Evolutionary conservation across 2,888 invertebrate species (phyloP).

Genomic region (Vandiemenella viatica): DNA sequence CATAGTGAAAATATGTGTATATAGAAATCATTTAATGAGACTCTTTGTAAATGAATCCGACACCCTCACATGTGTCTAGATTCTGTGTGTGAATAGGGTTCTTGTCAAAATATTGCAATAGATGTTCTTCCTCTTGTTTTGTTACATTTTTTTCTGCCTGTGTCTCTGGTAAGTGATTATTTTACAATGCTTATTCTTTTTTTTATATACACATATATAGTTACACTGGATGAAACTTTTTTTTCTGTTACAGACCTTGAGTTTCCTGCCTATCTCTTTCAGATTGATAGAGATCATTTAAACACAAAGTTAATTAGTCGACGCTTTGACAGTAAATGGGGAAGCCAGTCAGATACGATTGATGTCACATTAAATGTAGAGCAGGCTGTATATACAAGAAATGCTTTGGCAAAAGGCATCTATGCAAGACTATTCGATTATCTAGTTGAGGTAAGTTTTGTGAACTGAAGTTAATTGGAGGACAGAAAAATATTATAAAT

Average conservation of each 20-base stretch:
- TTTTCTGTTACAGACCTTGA: conserved; percentile 34
- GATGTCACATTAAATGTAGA: conserved; percentile 46
- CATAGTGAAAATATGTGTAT: too few species aligned
- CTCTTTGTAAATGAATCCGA: too few species aligned
- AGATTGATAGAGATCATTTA: conserved; percentile 37
- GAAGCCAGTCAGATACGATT: conserved; percentile 43
- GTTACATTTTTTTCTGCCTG: background rate
- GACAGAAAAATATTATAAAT: too few species aligned
- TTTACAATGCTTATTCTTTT: background rate
- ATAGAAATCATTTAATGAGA: too few species aligned
- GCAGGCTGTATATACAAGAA: conserved; percentile 44
- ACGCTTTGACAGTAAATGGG: conserved; percentile 52
- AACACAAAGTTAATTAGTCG: conserved; percentile 42
- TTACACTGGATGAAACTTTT: too few species aligned
- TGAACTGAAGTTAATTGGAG: too few species aligned
- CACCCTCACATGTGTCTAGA: too few species aligned
- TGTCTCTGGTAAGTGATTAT: background rate
- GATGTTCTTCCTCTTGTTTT: too few species aligned
- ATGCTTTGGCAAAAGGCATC: conserved; percentile 48
- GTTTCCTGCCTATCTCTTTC: conserved; percentile 44
- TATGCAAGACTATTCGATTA: conserved; percentile 48
- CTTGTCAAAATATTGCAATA: background rate
- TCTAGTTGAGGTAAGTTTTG: conserved; percentile 33
- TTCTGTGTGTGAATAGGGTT: too few species aligned
- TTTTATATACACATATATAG: too few species aligned